Evolutionary conservation across 2,113 vertebrate species (phyloP).

Genomic region (Gobio gobio): DNA sequence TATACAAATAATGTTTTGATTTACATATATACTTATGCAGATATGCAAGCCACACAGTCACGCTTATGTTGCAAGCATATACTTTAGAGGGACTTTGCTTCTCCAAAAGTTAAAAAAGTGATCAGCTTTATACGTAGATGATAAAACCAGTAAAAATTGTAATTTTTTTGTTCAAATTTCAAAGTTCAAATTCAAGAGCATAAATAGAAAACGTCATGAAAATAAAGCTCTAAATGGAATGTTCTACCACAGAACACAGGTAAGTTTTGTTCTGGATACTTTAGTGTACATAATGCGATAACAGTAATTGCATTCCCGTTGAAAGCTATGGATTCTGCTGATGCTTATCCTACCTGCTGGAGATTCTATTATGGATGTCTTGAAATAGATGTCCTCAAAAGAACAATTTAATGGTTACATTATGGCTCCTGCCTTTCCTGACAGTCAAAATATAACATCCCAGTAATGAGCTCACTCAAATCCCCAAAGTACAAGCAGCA

Average conservation of each 20-base stretch:
- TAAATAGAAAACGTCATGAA: neutral
- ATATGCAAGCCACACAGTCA: neutral
- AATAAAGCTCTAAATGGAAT: neutral
- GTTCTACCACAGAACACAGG: neutral
- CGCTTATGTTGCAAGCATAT: neutral
- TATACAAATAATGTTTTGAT: neutral
- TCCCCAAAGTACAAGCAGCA: too few relatives aligned
- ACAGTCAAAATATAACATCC: slow-evolving; percentile 4
- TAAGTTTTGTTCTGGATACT: neutral
- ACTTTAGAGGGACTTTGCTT: neutral
- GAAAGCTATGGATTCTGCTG: slow-evolving; percentile 1
- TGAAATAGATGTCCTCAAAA: neutral
- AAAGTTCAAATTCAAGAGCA: neutral
- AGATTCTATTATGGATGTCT: neutral
- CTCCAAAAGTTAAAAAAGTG: neutral
- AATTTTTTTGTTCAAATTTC: too few relatives aligned
- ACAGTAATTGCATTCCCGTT: slow-evolving; percentile 5
- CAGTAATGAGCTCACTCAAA: slow-evolving; percentile 12
- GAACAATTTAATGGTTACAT: slow-evolving; percentile 26
- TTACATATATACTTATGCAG: neutral
- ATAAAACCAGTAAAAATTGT: neutral
- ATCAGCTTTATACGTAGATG: neutral
- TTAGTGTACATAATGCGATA: neutral
- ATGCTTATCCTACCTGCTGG: slow-evolving; percentile 33
- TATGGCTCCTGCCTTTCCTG: slow-evolving; percentile 15